Base-by-base conservation (phyloP, 2,113 vertebrate species). In the Microtus ochrogaster region DNA sequence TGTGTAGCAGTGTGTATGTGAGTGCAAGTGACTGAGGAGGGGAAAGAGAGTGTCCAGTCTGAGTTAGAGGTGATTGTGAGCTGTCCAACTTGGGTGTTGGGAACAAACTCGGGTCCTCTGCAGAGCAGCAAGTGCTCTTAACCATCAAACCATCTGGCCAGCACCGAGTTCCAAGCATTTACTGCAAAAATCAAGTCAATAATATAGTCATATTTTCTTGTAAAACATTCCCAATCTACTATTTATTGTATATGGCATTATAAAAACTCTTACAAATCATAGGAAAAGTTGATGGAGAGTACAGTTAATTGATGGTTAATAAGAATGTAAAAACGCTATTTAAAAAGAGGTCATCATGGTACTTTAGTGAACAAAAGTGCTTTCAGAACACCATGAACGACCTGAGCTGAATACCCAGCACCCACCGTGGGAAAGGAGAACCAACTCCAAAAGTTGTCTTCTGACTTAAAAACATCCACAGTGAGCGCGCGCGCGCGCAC, bases 171-270 rank as follows among this genome's bases (percentile, higher is more conserved):
- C n/a, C 39, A 63, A 63, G 41, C n/a, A 85, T 86, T 94, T 76
- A 52, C 26, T 78, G 3, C 30, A 89, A 84, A 91, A 47, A 92
- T 2, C 24, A 89, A 84, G 36, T 26, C 94, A 94, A 82, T 28
- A 66, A 39, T 44, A 9, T 63, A 63, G 19, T 61, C 63, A 70
- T 22, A 63, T n/a, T 77, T 36, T 52, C 49, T 83, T 39, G 36
- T 11, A 95, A 95, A 96, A 72, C 47, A 94, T 70, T 68, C 6
- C 36, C 70, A 21, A 90, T 30, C 14, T 19, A 84, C 58, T 83
- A 41, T 41, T 41, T 78, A 2, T 91, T 92, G 49, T 88, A 30
- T 95, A 63, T 72, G 61, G 30, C 58, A 84, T 84, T 91, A 61
- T 93, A 86, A 78, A 41, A 84, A 28, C 22, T 17, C 16, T 93